Evolutionary conservation across 2,888 invertebrate genomes (phyloP).

Genomic region (Noctua pronuba): DNA sequence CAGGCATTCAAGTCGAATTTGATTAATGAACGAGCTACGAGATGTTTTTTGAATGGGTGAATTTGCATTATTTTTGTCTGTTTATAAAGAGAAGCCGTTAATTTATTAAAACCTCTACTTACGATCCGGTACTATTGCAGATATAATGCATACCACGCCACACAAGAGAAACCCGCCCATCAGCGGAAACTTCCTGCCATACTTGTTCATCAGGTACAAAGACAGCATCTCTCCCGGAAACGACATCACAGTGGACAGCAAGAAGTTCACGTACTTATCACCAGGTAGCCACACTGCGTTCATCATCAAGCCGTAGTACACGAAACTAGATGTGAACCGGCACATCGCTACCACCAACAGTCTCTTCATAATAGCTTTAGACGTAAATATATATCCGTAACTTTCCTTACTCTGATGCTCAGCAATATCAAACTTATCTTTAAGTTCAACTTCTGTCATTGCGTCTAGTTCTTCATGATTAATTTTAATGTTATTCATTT

Average conservation of each 20-base stretch:
- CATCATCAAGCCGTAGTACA: conserved; percentile 83
- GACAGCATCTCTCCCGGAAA: conserved; percentile 83
- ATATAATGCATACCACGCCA: conserved; percentile 76
- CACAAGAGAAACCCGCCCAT: conserved; percentile 76
- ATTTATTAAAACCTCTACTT: conserved; percentile 61
- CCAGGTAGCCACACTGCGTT: conserved; percentile 84
- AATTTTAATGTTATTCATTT: conserved; percentile 78
- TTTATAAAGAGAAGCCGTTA: background rate
- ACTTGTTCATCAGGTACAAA: conserved; percentile 81
- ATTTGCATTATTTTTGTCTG: background rate
- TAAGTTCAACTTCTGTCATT: conserved; percentile 74
- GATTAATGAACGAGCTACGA: background rate
- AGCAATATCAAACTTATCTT: conserved; percentile 77
- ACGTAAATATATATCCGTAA: conserved; percentile 73
- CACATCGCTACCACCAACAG: conserved; percentile 73
- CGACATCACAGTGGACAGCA: conserved; percentile 82
- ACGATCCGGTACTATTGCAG: conserved; percentile 79
- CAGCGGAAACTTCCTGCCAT: conserved; percentile 81
- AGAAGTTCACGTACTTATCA: conserved; percentile 82
- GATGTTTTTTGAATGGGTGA: background rate
- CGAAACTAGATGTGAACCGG: conserved; percentile 81
- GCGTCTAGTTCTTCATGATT: conserved; percentile 73
- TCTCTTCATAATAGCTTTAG: conserved; percentile 78
- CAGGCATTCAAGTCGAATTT: background rate
- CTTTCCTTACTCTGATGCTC: conserved; percentile 76